These are phyloP conservation scores for Dufourea novaeangliae DNA, from an alignment of 1,140 invertebrate genomes.

Conservation along the genomic window DNA sequence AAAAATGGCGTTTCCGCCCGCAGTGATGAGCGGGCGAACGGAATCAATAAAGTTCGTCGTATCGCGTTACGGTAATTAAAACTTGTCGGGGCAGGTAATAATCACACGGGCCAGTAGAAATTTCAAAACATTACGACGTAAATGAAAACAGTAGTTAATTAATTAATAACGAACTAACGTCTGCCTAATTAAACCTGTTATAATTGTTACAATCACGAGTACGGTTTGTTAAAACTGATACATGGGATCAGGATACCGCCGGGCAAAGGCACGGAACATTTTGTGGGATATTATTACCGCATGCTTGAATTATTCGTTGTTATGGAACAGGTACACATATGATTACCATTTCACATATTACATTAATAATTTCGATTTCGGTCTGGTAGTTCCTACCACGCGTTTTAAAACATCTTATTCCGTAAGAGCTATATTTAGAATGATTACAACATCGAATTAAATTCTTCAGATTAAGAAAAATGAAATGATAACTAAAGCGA, in stretches of 20 bases:
- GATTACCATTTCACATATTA: background rate
- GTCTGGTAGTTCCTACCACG: too few relatives aligned
- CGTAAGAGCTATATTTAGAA: too few relatives aligned
- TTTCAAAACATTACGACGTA: slow-evolving; percentile 19
- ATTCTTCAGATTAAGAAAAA: too few relatives aligned
- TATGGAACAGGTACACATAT: background rate
- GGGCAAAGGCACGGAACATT: background rate
- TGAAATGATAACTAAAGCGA: too few relatives aligned
- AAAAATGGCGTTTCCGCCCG: background rate
- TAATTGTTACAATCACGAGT: background rate
- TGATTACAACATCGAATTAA: too few relatives aligned
- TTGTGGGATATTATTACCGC: background rate
- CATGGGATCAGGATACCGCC: background rate
- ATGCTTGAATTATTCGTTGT: background rate
- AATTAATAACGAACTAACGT: background rate
- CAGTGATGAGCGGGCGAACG: background rate
- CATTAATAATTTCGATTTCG: too few relatives aligned
- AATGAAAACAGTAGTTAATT: background rate
- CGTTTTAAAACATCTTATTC: too few relatives aligned
- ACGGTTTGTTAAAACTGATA: background rate
- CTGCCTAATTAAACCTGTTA: slow-evolving; percentile 12
- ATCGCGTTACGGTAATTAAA: slow-evolving; percentile 31
- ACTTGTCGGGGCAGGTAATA: background rate
- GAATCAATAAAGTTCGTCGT: slow-evolving; percentile 27
- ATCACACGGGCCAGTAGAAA: slow-evolving; percentile 1